Evolutionary conservation across 2,113 vertebrate genomes (phyloP).

Genomic region (Tauraco erythrolophus): DNA sequence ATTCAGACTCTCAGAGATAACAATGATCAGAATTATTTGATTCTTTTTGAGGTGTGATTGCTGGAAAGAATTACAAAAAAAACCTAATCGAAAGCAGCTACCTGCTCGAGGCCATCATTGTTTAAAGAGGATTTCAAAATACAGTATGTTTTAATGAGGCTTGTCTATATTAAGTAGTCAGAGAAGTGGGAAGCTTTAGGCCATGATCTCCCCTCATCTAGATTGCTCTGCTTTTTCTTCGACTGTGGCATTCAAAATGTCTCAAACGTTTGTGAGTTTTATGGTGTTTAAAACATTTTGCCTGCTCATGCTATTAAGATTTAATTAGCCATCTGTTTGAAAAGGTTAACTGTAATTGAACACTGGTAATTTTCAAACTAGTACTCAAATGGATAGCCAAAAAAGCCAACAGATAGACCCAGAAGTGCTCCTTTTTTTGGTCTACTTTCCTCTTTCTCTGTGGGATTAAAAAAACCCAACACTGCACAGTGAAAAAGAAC

Average conservation of each 20-base stretch:
- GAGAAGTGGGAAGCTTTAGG: background rate
- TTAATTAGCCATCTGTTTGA: conserved; percentile 31
- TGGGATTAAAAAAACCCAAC: background rate
- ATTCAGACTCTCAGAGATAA: background rate
- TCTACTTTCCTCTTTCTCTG: background rate
- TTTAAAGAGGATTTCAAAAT: background rate
- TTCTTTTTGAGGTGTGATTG: background rate
- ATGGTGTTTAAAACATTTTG: background rate
- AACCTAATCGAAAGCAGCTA: background rate
- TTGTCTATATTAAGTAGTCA: background rate
- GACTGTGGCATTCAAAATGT: background rate
- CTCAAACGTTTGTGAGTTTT: background rate
- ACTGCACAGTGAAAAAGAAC: background rate
- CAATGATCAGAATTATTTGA: background rate
- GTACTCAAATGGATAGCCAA: background rate
- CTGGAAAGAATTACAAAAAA: background rate
- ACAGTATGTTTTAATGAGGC: background rate
- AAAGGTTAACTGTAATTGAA: background rate
- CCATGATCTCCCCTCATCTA: background rate
- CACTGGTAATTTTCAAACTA: background rate
- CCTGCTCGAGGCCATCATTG: background rate
- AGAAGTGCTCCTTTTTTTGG: background rate
- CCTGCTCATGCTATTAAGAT: background rate
- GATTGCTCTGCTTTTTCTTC: background rate
- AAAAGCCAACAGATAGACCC: background rate